A percentile compares a stretch with the other conserved stretches of the same genome.
Conservation (phyloP, 2,888 invertebrate species). For the Tethea ocularis region DNA sequence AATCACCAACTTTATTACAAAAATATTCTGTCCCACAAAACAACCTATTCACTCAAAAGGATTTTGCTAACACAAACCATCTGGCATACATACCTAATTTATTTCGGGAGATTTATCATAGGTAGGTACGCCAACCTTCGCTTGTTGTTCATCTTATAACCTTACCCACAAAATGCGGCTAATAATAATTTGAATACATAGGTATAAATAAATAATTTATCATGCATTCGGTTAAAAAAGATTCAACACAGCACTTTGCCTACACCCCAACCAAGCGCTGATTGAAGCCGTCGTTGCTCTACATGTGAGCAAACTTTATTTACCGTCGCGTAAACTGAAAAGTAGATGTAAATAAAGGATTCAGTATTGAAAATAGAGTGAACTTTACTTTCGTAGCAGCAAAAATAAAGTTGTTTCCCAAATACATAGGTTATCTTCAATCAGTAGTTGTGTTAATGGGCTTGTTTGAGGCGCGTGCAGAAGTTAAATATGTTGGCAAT, state of each 20-base stretch:
- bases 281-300: constrained; percentile 57
- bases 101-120: not conserved
- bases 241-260: constrained; percentile 39
- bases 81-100: not conserved
- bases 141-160: not conserved
- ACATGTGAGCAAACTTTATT: constrained; percentile 33
- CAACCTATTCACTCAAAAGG: not conserved
- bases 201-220: constrained; percentile 20
- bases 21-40: not conserved
- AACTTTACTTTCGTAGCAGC: constrained; percentile 11
- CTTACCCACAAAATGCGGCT: not conserved
- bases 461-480: constrained; percentile 35
- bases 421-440: constrained; percentile 55
- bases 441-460: constrained; percentile 50
- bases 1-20: not conserved
- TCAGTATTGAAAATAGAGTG: constrained; percentile 18
- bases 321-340: constrained; percentile 19
- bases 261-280: constrained; percentile 44
- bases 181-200: constrained; percentile 7
- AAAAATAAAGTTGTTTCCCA: constrained; percentile 29
- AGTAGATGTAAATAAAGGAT: constrained; percentile 7
- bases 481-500: constrained; percentile 31
- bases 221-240: constrained; percentile 39
- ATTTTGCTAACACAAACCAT: not conserved
- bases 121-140: not conserved